Conservation (phyloP, 2,113 vertebrate species). For the Paraplagusia blochii region DNA sequence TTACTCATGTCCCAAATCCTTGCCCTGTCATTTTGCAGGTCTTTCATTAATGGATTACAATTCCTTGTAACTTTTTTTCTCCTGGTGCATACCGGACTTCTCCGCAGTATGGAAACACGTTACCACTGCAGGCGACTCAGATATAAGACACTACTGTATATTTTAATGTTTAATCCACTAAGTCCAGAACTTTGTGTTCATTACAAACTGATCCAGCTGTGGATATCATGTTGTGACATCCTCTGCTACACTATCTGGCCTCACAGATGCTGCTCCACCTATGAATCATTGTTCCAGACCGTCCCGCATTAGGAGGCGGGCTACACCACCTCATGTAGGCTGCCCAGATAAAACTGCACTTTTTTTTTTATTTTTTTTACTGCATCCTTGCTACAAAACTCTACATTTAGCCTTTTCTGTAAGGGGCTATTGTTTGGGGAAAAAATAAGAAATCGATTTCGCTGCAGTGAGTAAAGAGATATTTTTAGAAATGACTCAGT, state of each 20-base stretch:
- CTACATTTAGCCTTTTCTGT: constrained; percentile 1
- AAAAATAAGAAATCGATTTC: not conserved
- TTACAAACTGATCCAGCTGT: constrained; percentile 43
- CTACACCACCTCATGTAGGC: constrained; percentile 30
- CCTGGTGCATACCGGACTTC: constrained; percentile 23
- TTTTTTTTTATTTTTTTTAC: constrained; percentile 3
- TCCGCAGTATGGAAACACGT: constrained; percentile 12
- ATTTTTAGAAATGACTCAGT: not conserved
- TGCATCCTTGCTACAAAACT: constrained; percentile 3
- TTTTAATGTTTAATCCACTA: constrained; percentile 30
- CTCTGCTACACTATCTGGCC: constrained; percentile 37
- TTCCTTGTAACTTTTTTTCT: constrained; percentile 11
- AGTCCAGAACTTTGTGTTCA: constrained; percentile 28
- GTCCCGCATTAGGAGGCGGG: constrained; percentile 20
- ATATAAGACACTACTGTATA: constrained; percentile 27
- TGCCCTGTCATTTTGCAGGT: constrained; percentile 46
- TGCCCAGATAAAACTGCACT: constrained; percentile 6
- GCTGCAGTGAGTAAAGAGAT: not conserved
- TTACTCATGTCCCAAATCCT: constrained; percentile 55
- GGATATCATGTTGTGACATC: constrained; percentile 56
- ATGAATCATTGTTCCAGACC: constrained; percentile 52
- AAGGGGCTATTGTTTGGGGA: not conserved
- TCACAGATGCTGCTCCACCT: constrained; percentile 42
- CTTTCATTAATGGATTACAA: constrained; percentile 39
- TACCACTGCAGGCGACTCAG: constrained; percentile 22